Base-by-base conservation (phyloP, 2,797 vertebrate species). In the Leptodactylus fallax region DNA sequence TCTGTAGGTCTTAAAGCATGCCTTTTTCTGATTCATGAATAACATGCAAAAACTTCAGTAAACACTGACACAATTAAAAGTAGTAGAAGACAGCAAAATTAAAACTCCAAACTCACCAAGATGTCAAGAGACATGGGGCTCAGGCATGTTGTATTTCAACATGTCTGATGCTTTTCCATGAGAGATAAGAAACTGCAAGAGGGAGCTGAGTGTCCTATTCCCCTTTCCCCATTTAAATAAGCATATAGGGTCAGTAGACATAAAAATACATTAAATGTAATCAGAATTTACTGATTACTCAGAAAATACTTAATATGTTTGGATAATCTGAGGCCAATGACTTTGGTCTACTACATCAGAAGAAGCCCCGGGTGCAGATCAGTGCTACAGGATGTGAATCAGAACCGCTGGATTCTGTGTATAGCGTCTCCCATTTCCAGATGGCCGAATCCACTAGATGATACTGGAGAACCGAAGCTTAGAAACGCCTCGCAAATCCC, bases 371-470 rank as follows among this genome's bases (percentile, higher is more conserved):
- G 47, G 16, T 27, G 7, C 16, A 86, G 49, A 71, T 74, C 56
- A 45, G 17, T 81, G 11, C 47, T 87, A 36, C 79, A 81, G 80
- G 86, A 87, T 76, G 77, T 76, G 86, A 87, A 82, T 56, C 58
- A 87, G 58, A 82, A 56, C 65, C 60, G 17, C 51, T 53, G 36
- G 79, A 65, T 69, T 65, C 45, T 51, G 67, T 83, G 49, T 49
- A 56, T 45, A 69, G 61, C 19, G 47, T 56, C 49, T 87, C 60
- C 69, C 36, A 77, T 87, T 56, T 84, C 74, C 87, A 85, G 87
- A 88, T 85, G 81, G 63, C 49, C 25, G 67, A 88, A 79, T 45
- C 19, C 81, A 85, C 58, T 69, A 85, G 81, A 85, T 79, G 82
- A 84, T 85, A 85, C 61, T 21, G 76, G 61, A 79, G 60, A 79